Conservation (phyloP, 2,797 vertebrate species). For the Saguinus oedipus region DNA sequence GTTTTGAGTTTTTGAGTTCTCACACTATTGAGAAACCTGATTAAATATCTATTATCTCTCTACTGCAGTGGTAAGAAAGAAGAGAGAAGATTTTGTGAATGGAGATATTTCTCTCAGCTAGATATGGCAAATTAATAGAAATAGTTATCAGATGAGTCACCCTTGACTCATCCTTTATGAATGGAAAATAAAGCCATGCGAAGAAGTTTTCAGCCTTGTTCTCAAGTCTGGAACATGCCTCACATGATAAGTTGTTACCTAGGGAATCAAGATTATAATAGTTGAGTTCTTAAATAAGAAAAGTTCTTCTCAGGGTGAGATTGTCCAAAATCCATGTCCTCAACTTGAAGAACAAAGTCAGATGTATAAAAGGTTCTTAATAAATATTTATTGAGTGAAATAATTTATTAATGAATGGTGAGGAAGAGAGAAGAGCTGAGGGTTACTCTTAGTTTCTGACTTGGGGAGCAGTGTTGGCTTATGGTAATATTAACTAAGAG, state of each 20-base stretch:
- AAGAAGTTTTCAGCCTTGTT: conserved; percentile 60
- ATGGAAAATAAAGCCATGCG: conserved; percentile 46
- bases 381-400: conserved; percentile 31
- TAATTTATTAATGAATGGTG: not conserved
- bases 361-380: not conserved
- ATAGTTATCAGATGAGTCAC: conserved; percentile 66
- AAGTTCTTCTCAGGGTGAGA: conserved; percentile 4
- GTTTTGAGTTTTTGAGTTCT: not conserved
- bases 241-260: conserved; percentile 49
- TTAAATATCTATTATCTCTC: conserved; percentile 21
- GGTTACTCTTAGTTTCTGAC: not conserved
- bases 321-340: not conserved
- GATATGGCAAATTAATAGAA: conserved; percentile 53
- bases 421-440: not conserved
- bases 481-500: not conserved
- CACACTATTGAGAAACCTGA: not conserved
- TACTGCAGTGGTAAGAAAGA: not conserved
- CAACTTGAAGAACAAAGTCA: conserved; percentile 21
- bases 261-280: conserved; percentile 52
- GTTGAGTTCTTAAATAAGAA: conserved; percentile 39
- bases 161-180: conserved; percentile 53
- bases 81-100: conserved; percentile 62
- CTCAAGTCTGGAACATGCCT: conserved; percentile 59
- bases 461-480: not conserved
- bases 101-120: conserved; percentile 53